Evolutionary conservation across 2,888 invertebrate genomes (phyloP).

Genomic region (Dicranocentrus wangi): DNA sequence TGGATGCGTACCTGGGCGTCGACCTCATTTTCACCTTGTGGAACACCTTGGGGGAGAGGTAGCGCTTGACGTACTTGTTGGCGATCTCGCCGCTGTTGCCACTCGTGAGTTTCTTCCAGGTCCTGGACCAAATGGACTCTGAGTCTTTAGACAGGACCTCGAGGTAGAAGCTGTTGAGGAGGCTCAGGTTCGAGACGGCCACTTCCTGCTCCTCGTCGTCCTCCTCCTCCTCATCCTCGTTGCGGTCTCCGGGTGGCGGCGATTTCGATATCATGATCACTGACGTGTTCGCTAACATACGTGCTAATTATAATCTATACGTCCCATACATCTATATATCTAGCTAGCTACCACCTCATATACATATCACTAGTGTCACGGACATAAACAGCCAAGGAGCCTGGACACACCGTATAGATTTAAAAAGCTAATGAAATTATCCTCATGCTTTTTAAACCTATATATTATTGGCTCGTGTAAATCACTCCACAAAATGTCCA

Average conservation of each 20-base stretch:
- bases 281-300: too few species aligned
- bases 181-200: slow-evolving; percentile 19
- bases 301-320: too few species aligned
- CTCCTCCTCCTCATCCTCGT: neutral
- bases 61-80: slow-evolving; percentile 79
- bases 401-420: too few species aligned
- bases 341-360: too few species aligned
- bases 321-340: too few species aligned
- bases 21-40: slow-evolving; percentile 84
- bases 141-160: slow-evolving; percentile 66
- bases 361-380: too few species aligned
- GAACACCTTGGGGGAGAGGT: slow-evolving; percentile 83
- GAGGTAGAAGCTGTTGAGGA: slow-evolving; percentile 83
- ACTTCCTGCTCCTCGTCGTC: slow-evolving; percentile 24
- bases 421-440: too few species aligned
- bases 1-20: slow-evolving; percentile 83
- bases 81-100: slow-evolving; percentile 74
- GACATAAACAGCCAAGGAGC: too few species aligned
- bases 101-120: slow-evolving; percentile 60
- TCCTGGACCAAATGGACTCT: slow-evolving; percentile 67
- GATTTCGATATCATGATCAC: slow-evolving; percentile 16
- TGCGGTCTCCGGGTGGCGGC: slow-evolving; percentile 9
- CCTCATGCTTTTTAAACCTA: too few species aligned
- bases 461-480: too few species aligned
- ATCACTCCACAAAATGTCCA: too few species aligned